phyloP scores from a whole-genome alignment of 2,797 vertebrate genomes.

The Cryptoprocta ferox region DNA sequence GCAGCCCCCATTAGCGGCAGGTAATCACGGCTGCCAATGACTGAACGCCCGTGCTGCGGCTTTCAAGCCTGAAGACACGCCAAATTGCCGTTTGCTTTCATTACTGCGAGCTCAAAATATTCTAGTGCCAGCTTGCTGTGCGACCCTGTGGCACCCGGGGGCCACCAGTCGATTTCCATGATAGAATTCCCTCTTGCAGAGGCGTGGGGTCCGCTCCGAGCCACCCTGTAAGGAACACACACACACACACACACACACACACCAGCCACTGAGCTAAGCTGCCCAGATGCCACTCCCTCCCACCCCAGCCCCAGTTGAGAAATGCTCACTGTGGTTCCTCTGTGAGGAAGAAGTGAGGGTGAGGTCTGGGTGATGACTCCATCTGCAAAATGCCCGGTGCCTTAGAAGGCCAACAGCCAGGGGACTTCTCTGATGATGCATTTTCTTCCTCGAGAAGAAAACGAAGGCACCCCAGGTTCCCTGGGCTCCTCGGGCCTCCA shows the following conservation, averaged over 20 bases:
- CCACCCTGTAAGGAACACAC: not conserved
- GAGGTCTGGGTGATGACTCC: not conserved
- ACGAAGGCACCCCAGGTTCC: not conserved
- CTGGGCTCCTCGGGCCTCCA: not conserved
- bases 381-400: not conserved
- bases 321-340: not conserved
- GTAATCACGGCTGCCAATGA: slow-evolving; percentile 60
- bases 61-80: slow-evolving; percentile 76
- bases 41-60: slow-evolving; percentile 43
- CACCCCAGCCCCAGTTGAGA: not conserved
- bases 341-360: not conserved
- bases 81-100: slow-evolving; percentile 80
- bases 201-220: not conserved
- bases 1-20: slow-evolving; percentile 66
- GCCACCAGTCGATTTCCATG: slow-evolving; percentile 57
- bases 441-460: too few relatives aligned
- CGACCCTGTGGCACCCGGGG: slow-evolving; percentile 65
- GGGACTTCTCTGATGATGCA: not conserved
- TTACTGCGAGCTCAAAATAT: slow-evolving; percentile 76
- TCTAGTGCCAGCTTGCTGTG: slow-evolving; percentile 77
- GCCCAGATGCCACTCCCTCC: not conserved
- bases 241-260: not conserved
- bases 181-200: slow-evolving; percentile 64
- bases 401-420: not conserved
- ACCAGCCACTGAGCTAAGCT: slow-evolving; percentile 17